Percentiles rank a stretch among this genome's conserved stretches.
Conservation (phyloP, 2,113 vertebrate genomes). For the Hypanus sabinus region DNA sequence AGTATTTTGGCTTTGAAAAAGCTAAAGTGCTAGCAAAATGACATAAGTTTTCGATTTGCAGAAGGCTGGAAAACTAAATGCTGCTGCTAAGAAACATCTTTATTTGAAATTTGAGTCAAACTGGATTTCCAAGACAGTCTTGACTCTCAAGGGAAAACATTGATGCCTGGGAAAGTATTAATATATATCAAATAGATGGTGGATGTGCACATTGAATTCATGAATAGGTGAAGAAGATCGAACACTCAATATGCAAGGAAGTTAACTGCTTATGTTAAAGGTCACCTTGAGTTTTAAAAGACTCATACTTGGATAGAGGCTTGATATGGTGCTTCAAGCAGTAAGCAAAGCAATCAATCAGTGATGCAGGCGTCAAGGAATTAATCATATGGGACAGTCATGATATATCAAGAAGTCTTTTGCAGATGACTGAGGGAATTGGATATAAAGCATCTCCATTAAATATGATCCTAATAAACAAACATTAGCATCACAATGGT, state of each 20-base stretch:
- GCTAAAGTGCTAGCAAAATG: conserved; percentile 23
- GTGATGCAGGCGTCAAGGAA: background rate
- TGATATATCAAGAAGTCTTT: conserved; percentile 1
- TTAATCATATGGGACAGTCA: conserved; percentile 20
- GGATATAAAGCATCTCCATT: background rate
- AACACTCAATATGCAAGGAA: conserved; percentile 31
- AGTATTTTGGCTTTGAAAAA: conserved; percentile 6
- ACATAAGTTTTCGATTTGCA: conserved; percentile 15
- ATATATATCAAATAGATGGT: conserved; percentile 21
- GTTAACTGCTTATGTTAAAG: conserved; percentile 29
- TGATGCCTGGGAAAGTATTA: conserved; percentile 22
- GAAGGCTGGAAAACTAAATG: background rate
- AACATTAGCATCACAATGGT: too few species aligned
- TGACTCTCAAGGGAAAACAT: conserved; percentile 17
- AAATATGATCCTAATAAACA: background rate
- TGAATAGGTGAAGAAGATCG: conserved; percentile 16
- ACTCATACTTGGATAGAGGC: background rate
- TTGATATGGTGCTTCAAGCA: background rate
- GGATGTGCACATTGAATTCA: conserved; percentile 2
- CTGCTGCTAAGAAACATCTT: conserved; percentile 26
- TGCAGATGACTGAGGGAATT: background rate
- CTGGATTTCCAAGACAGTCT: background rate
- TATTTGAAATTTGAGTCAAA: conserved; percentile 33
- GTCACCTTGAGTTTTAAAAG: conserved; percentile 31
- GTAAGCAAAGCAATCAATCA: conserved; percentile 18